phyloP scores from a whole-genome alignment of 1,140 invertebrate species.

The Anthonomus grandis region DNA sequence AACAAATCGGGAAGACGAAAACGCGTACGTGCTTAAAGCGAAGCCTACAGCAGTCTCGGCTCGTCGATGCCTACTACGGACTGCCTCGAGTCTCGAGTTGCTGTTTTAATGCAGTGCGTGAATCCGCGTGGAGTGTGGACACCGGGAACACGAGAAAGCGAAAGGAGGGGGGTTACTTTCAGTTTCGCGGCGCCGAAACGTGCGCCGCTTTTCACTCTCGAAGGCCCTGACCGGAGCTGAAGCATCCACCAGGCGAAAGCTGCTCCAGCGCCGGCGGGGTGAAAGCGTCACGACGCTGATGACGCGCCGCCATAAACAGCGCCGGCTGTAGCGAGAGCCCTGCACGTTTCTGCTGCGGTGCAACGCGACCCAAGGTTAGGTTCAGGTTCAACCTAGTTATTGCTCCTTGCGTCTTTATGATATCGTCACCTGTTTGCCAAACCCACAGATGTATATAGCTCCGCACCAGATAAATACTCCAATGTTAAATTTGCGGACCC shows the following conservation, averaged over 20 bases:
- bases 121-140: constrained; percentile 21
- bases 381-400: too few species aligned
- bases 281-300: constrained; percentile 12
- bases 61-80: constrained; percentile 43
- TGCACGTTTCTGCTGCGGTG: not conserved
- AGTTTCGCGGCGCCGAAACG: constrained; percentile 39
- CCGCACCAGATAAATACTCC: too few species aligned
- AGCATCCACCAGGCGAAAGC: too few species aligned
- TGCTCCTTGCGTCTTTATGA: too few species aligned
- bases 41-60: constrained; percentile 8
- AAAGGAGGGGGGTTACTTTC: constrained; percentile 50
- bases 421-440: too few species aligned
- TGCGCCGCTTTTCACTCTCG: constrained; percentile 27
- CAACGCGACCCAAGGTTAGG: constrained; percentile 1
- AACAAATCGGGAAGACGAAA: not conserved
- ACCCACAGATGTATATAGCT: too few species aligned
- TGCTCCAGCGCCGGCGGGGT: constrained; percentile 10
- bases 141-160: constrained; percentile 38
- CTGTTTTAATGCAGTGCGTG: constrained; percentile 21
- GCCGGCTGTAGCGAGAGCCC: constrained; percentile 4
- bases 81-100: too few species aligned
- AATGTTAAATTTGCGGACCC: too few species aligned
- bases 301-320: not conserved
- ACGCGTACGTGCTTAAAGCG: too few species aligned
- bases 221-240: constrained; percentile 25